Percentiles rank a stretch among this genome's conserved stretches.
phyloP scores from a whole-genome alignment of 2,797 vertebrate genomes.

The Phylloscopus collybita region DNA sequence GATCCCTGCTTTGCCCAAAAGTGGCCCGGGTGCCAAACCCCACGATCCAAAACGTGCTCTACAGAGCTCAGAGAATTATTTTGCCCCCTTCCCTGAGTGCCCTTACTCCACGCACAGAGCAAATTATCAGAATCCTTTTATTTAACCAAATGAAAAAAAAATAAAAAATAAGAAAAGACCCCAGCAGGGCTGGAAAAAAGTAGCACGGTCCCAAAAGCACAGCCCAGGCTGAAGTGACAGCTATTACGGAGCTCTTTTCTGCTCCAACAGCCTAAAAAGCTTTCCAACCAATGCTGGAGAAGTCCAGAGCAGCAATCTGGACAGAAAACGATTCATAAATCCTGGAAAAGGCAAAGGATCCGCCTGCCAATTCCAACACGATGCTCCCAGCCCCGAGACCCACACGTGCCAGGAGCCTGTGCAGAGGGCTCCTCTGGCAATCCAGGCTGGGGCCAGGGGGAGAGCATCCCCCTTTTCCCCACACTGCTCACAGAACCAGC shows the following conservation, averaged over 20 bases:
- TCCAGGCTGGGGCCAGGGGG: background rate
- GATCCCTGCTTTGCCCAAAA: background rate
- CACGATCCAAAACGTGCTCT: accelerated
- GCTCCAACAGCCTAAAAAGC: constrained; percentile 23
- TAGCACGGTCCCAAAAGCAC: background rate
- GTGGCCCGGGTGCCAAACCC: background rate
- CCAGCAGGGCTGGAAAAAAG: background rate
- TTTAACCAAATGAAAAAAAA: background rate
- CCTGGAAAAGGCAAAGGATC: constrained; percentile 32
- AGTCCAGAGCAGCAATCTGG: constrained; percentile 47
- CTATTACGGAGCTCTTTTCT: background rate
- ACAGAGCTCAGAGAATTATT: background rate
- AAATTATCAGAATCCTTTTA: background rate
- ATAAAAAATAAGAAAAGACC: background rate
- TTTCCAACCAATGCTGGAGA: background rate
- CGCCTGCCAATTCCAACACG: constrained; percentile 32
- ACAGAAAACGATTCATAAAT: constrained; percentile 62
- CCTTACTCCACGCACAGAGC: background rate
- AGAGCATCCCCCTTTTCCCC: background rate
- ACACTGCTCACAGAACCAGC: background rate
- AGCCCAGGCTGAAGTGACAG: background rate
- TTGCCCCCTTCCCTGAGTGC: background rate
- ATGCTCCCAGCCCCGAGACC: background rate
- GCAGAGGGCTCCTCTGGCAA: background rate
- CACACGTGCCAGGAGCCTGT: background rate